A percentile compares a stretch with the other conserved stretches of the same genome.
Conservation (phyloP, 2,888 invertebrate genomes). For the Lomographa bimaculata region DNA sequence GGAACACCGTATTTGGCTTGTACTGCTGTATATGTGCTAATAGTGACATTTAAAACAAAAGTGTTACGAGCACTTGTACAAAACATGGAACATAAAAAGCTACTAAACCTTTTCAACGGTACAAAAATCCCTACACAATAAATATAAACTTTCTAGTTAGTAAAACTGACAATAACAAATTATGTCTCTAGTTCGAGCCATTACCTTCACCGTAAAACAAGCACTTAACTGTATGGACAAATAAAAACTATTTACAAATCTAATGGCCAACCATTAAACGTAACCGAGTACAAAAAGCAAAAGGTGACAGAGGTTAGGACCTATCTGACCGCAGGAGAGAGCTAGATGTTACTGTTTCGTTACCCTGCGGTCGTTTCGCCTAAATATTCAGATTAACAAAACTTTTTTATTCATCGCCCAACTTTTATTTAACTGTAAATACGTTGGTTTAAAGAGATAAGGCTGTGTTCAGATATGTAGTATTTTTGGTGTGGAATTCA, state of each 20-base stretch:
- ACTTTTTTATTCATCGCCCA: constrained; percentile 11
- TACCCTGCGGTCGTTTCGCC: constrained; percentile 3
- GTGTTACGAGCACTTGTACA: no score
- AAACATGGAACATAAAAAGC: no score
- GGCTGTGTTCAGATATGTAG: neutral
- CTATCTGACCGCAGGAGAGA: constrained; percentile 11
- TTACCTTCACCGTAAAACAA: constrained; percentile 3
- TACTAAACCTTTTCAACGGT: no score
- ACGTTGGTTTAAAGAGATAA: constrained; percentile 2
- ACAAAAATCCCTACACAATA: no score
- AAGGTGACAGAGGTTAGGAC: constrained; percentile 16
- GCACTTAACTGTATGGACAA: constrained; percentile 1
- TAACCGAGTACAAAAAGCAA: constrained; percentile 14
- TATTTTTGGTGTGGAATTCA: no score
- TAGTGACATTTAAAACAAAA: no score
- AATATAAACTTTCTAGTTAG: no score
- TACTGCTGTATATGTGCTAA: no score
- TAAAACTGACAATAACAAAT: no score
- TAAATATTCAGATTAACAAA: constrained; percentile 14
- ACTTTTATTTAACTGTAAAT: constrained; percentile 11
- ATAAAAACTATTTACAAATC: constrained; percentile 13
- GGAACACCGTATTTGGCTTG: no score
- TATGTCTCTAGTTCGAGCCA: no score
- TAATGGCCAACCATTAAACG: constrained; percentile 10
- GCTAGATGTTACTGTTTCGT: constrained; percentile 5